A percentile compares a stretch with the other conserved stretches of the same genome.
Conservation (phyloP, 2,797 vertebrate species). For the Synaphobranchus kaupii region DNA sequence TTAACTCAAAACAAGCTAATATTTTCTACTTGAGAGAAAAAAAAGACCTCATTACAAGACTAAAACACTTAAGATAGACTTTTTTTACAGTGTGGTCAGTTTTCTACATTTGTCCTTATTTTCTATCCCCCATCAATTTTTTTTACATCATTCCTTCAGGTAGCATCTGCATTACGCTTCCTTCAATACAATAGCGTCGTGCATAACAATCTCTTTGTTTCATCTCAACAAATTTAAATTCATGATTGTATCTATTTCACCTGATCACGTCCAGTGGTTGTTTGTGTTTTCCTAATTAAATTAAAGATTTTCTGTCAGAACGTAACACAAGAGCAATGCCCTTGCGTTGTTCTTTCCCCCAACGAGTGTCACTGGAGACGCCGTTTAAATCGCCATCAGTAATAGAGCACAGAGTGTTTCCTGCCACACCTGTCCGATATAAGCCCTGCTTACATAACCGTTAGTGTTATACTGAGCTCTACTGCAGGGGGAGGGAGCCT, state of each 20-base stretch:
- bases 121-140: background rate
- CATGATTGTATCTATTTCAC: slow-evolving; percentile 15
- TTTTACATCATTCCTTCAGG: background rate
- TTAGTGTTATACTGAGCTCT: background rate
- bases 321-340: background rate
- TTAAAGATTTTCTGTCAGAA: background rate
- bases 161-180: background rate
- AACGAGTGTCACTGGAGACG: background rate
- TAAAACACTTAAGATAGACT: too few relatives aligned
- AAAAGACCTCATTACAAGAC: too few relatives aligned
- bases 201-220: slow-evolving; percentile 16
- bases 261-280: background rate
- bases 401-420: background rate
- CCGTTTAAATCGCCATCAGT: slow-evolving; percentile 21
- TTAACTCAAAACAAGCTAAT: too few relatives aligned
- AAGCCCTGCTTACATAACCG: slow-evolving; percentile 9
- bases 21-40: too few relatives aligned
- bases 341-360: background rate
- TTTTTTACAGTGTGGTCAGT: too few relatives aligned
- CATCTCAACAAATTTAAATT: background rate
- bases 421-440: slow-evolving; percentile 6
- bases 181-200: background rate
- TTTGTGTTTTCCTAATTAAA: background rate
- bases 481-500: background rate
- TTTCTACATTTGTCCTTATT: background rate